phyloP scores from a whole-genome alignment of 2,888 invertebrate species.

The Ectemnius continuus region DNA sequence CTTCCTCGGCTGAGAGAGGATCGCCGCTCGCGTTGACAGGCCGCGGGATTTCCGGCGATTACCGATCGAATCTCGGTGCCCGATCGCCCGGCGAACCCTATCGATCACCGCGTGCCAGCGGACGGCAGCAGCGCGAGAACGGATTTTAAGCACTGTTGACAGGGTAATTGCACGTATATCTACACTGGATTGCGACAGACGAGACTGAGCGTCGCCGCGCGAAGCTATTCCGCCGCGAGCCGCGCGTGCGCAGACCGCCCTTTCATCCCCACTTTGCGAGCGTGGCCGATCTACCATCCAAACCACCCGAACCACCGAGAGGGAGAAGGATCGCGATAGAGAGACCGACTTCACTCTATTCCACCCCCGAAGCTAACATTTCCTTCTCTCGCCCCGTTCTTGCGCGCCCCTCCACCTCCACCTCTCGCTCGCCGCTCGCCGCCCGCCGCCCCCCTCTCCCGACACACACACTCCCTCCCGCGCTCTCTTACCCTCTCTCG shows the following conservation, averaged over 20 bases:
- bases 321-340: neutral
- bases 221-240: constrained; percentile 63
- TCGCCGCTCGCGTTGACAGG: neutral
- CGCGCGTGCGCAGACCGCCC: constrained; percentile 68
- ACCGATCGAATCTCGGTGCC: constrained; percentile 25
- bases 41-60: constrained; percentile 17
- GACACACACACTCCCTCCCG: neutral
- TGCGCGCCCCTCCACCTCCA: constrained; percentile 8
- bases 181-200: constrained; percentile 73
- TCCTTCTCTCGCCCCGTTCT: neutral
- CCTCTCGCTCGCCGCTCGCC: neutral
- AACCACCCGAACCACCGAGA: constrained; percentile 30
- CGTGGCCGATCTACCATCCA: constrained; percentile 28
- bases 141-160: constrained; percentile 68
- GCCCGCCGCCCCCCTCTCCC: neutral
- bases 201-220: constrained; percentile 75
- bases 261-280: constrained; percentile 45
- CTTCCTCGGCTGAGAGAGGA: constrained; percentile 36
- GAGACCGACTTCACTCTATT: constrained; percentile 17
- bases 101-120: constrained; percentile 39
- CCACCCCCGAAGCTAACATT: neutral
- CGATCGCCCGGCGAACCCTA: constrained; percentile 27
- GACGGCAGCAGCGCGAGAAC: constrained; percentile 45
- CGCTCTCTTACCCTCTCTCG: constrained; percentile 1
- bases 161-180: constrained; percentile 73